phyloP scores from a whole-genome alignment of 2,888 invertebrate species.

The Stomorhina lunata region DNA sequence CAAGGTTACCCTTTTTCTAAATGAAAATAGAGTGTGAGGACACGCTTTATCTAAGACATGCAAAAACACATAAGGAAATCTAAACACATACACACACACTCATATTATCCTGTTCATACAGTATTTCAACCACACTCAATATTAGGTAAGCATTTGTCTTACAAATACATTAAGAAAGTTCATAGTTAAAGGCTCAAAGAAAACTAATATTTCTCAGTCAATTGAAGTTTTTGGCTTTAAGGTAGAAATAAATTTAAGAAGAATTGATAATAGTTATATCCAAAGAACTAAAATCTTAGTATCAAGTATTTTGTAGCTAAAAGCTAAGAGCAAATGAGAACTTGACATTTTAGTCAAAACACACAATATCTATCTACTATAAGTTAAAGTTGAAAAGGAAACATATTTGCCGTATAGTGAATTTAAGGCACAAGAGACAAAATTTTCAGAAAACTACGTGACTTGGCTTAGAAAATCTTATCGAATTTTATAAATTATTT shows the following conservation, averaged over 20 bases:
- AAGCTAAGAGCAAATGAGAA: too few relatives aligned
- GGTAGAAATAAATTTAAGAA: background rate
- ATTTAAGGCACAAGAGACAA: constrained; percentile 33
- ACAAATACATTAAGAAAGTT: background rate
- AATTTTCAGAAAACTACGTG: constrained; percentile 72
- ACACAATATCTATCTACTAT: background rate
- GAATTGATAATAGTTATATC: background rate
- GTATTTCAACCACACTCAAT: background rate
- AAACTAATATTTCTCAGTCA: background rate
- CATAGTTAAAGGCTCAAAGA: background rate
- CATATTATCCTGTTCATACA: background rate
- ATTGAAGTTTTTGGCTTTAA: background rate
- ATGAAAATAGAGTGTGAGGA: background rate
- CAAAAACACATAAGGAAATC: background rate
- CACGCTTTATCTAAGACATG: background rate
- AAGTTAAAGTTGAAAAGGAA: constrained; percentile 36
- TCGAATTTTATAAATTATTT: constrained; percentile 74
- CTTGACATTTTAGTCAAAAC: background rate
- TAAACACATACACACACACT: background rate
- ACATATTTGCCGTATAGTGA: constrained; percentile 34
- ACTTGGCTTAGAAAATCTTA: constrained; percentile 74
- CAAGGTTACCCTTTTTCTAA: background rate
- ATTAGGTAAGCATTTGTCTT: background rate
- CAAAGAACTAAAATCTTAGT: too few relatives aligned
- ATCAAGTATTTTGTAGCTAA: too few relatives aligned